Conservation (phyloP, 2,888 invertebrate species). For the Bellardia pandia region DNA sequence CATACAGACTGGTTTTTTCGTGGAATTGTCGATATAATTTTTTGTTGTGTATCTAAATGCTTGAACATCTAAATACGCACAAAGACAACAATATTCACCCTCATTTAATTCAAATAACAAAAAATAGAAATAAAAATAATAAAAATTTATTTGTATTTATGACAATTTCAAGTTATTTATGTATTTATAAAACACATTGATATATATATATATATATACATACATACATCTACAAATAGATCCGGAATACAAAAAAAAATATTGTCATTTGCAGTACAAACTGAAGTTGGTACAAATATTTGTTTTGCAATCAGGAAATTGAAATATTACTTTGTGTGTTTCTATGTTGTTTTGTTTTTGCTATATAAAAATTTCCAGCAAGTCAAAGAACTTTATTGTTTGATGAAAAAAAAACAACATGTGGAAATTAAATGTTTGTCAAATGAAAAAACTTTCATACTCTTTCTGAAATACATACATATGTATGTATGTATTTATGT, state of each 20-base stretch:
- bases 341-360: neutral
- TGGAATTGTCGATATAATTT: neutral
- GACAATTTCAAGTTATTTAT: slow-evolving; percentile 51
- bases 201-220: neutral
- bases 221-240: too few species aligned
- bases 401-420: neutral
- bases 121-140: neutral
- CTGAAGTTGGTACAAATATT: slow-evolving; percentile 57
- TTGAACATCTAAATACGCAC: neutral
- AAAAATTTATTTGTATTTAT: slow-evolving; percentile 35
- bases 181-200: slow-evolving; percentile 12
- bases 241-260: slow-evolving; percentile 6
- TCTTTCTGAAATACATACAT: neutral
- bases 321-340: slow-evolving; percentile 57
- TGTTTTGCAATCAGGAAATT: slow-evolving; percentile 63
- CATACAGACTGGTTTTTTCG: neutral
- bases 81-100: neutral
- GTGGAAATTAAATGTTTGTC: neutral
- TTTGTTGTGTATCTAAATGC: neutral
- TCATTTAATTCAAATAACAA: neutral
- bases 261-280: slow-evolving; percentile 12
- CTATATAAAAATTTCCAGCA: neutral
- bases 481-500: neutral
- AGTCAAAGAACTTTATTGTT: slow-evolving; percentile 27
- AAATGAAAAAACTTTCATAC: neutral